Conservation (phyloP, 2,888 invertebrate genomes). For the Epirrhoe tristata region DNA sequence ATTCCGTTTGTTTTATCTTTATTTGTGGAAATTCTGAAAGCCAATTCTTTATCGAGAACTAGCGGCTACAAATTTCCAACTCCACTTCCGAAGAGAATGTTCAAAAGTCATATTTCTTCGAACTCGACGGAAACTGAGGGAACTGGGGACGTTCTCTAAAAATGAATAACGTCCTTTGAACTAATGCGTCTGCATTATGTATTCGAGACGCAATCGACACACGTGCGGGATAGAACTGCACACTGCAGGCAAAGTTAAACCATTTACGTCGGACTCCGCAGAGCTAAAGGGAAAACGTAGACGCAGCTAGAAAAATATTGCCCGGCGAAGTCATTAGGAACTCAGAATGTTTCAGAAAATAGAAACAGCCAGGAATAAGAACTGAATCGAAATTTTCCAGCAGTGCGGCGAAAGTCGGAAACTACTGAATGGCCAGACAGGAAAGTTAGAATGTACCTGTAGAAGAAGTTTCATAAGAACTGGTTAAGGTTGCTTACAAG, state of each 20-base stretch:
- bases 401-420: slow-evolving; percentile 26
- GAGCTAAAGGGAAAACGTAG: slow-evolving; percentile 50
- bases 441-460: slow-evolving; percentile 28
- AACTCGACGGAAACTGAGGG: slow-evolving; percentile 43
- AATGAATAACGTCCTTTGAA: slow-evolving; percentile 60
- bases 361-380: slow-evolving; percentile 35
- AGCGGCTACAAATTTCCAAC: slow-evolving; percentile 39
- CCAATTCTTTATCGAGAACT: slow-evolving; percentile 25
- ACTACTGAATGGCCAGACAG: slow-evolving; percentile 26
- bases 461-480: slow-evolving; percentile 29
- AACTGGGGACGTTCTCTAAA: slow-evolving; percentile 53
- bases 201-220: slow-evolving; percentile 59
- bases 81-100: slow-evolving; percentile 39
- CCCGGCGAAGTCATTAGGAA: slow-evolving; percentile 53
- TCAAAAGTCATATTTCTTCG: slow-evolving; percentile 46
- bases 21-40: slow-evolving; percentile 15
- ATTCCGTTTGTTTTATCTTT: not conserved
- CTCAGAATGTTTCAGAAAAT: slow-evolving; percentile 49
- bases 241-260: slow-evolving; percentile 55
- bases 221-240: slow-evolving; percentile 55
- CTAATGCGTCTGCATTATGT: slow-evolving; percentile 61
- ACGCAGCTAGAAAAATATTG: slow-evolving; percentile 54
- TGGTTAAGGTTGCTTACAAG: slow-evolving; percentile 1
- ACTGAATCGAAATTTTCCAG: slow-evolving; percentile 37
- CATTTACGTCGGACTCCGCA: slow-evolving; percentile 50